phyloP scores from a whole-genome alignment of 2,113 vertebrate genomes.

The Xiphophorus couchianus region DNA sequence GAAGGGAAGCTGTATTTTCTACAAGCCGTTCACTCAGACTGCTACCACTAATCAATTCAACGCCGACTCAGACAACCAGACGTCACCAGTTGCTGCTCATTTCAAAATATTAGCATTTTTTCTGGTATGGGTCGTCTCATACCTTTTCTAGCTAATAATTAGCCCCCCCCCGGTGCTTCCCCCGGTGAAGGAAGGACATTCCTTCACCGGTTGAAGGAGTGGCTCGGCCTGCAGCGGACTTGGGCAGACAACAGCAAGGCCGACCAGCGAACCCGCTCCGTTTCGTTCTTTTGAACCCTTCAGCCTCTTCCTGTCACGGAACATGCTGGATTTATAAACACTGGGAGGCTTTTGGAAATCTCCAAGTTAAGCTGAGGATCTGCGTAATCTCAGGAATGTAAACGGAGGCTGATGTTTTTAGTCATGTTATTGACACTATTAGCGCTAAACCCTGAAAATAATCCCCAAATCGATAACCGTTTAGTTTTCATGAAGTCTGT shows the following conservation, averaged over 20 bases:
- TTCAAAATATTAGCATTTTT: too few relatives aligned
- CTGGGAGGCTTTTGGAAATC: background rate
- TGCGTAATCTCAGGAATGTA: background rate
- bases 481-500: background rate
- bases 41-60: too few relatives aligned
- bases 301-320: background rate
- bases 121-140: too few relatives aligned
- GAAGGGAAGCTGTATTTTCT: too few relatives aligned
- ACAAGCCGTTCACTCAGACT: too few relatives aligned
- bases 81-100: too few relatives aligned
- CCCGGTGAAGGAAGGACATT: too few relatives aligned
- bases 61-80: too few relatives aligned
- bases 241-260: background rate
- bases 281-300: background rate
- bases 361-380: too few relatives aligned
- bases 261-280: background rate
- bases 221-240: too few relatives aligned
- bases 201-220: background rate
- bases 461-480: background rate
- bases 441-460: background rate
- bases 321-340: background rate
- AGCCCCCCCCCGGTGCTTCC: too few relatives aligned
- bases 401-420: background rate
- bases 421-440: background rate
- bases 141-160: too few relatives aligned